These are phyloP conservation scores for Polyommatus icarus DNA, from an alignment of 2,888 invertebrate genomes.

Conservation along the genomic window DNA sequence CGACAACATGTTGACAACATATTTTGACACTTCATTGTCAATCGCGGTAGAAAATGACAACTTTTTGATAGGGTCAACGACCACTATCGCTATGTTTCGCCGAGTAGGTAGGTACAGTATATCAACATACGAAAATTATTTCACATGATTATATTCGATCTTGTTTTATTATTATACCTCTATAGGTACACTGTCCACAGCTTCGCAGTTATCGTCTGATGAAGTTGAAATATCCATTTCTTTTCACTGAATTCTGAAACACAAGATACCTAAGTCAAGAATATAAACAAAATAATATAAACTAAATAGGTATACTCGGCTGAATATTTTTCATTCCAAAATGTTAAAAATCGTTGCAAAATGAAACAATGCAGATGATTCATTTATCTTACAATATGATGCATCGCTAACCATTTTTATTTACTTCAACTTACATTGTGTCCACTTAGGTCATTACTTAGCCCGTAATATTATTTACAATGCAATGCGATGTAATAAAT, in stretches of 20 bases:
- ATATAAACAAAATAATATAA: background rate
- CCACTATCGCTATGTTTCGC: too few relatives aligned
- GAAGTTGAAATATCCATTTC: conserved; percentile 30
- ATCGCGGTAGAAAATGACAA: too few relatives aligned
- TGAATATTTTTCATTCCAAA: background rate
- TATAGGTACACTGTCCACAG: background rate
- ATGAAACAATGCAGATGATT: background rate
- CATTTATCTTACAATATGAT: background rate
- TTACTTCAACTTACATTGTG: background rate
- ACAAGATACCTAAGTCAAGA: background rate
- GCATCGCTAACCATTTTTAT: background rate
- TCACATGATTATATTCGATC: background rate
- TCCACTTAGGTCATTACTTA: background rate
- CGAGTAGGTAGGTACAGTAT: too few relatives aligned
- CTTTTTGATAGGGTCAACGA: too few relatives aligned
- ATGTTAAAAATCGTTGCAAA: background rate
- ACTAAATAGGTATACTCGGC: background rate
- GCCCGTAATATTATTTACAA: background rate
- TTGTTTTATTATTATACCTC: conserved; percentile 8
- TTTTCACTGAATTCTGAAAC: background rate
- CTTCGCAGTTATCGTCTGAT: conserved; percentile 7
- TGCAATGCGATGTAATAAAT: background rate
- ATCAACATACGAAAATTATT: background rate
- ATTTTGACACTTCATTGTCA: too few relatives aligned
- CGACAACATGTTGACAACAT: too few relatives aligned